A percentile compares a stretch with the other conserved stretches of the same genome.
phyloP scores from a whole-genome alignment of 2,888 invertebrate species.

The Malthinus flaveolus region DNA sequence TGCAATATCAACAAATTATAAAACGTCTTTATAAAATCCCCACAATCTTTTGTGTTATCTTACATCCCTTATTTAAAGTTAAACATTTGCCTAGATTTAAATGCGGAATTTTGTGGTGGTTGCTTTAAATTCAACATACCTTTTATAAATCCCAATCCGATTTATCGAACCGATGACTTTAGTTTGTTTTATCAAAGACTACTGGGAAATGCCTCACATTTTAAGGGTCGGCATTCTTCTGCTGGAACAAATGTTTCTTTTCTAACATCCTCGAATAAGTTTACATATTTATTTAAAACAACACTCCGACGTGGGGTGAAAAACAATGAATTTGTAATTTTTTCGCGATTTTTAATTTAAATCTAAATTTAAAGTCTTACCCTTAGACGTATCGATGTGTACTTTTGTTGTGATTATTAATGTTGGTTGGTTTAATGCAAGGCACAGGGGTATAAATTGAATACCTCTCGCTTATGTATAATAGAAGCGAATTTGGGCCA shows the following conservation, averaged over 20 bases:
- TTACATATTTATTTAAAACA: conserved; percentile 10
- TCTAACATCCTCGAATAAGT: conserved; percentile 14
- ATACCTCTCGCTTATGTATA: conserved; percentile 34
- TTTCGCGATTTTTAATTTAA: neutral
- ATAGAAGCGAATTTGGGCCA: conserved; percentile 31
- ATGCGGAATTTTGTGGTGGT: conserved; percentile 10
- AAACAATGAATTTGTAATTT: conserved; percentile 5
- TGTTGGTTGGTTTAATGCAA: conserved; percentile 26
- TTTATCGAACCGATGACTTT: conserved; percentile 45
- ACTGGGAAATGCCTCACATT: conserved; percentile 15
- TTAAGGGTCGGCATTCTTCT: conserved; percentile 18
- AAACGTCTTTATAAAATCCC: conserved; percentile 14
- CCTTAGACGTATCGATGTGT: conserved; percentile 28
- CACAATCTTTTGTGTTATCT: conserved; percentile 16
- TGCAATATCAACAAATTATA: neutral
- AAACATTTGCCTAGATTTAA: conserved; percentile 27
- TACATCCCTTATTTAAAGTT: conserved; percentile 24
- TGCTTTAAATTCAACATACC: conserved; percentile 20
- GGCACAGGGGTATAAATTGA: conserved; percentile 34
- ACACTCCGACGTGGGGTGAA: neutral
- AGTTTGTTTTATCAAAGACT: conserved; percentile 44
- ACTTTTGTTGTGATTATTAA: conserved; percentile 36
- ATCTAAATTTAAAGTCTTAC: conserved; percentile 1
- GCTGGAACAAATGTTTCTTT: conserved; percentile 21
- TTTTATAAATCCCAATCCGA: conserved; percentile 45